Evolutionary conservation across 2,888 invertebrate genomes (phyloP), one percentile per base, ranked within the genome.

Genomic region (Amphipoea oculea): DNA sequence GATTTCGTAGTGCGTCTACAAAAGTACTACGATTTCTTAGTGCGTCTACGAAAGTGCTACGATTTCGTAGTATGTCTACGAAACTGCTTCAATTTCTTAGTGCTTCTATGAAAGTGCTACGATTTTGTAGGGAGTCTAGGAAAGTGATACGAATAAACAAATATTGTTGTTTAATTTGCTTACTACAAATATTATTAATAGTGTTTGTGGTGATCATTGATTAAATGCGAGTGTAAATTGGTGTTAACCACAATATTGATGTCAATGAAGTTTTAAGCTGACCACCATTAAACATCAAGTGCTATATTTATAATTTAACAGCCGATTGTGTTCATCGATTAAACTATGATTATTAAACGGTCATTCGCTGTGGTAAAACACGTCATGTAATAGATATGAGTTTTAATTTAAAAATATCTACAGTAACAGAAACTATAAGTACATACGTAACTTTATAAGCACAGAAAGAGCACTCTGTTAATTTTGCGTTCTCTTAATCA

Each of bases 181-280:
- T 40, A 45, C n/a, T 40, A 36, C 60, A 69, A 29, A 54, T 70
- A 69, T 77, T n/a, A 70, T 84, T 67, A 40, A 48, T 23, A 40
- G 7, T 71, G 40, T 82, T 71, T 71, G 71, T n/a, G 66, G 67
- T 62, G 48, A 40, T 73, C 2, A 54, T n/a, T 81, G 29, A 81
- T 57, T 54, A 71, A 73, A 67, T 40, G 29, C 9, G 80, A 45
- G 80, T 84, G 81, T 71, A 72, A 84, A 84, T 80, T 84, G 45
- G 67, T 57, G 67, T 57, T 57, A 63, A 72, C 84, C 84, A 80
- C 66, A 84, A 81, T 71, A 79, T 54, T 67, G 48, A 71, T 48
- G 48, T 79, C 54, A 71, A 67, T 67, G 4, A 79, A 48, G 54
- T 81, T 84, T 79, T 62, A 62, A 67, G 67, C n/a, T 62, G 20